Conservation (phyloP, 2,113 vertebrate genomes). For the Anarhynchus alexandrinus region DNA sequence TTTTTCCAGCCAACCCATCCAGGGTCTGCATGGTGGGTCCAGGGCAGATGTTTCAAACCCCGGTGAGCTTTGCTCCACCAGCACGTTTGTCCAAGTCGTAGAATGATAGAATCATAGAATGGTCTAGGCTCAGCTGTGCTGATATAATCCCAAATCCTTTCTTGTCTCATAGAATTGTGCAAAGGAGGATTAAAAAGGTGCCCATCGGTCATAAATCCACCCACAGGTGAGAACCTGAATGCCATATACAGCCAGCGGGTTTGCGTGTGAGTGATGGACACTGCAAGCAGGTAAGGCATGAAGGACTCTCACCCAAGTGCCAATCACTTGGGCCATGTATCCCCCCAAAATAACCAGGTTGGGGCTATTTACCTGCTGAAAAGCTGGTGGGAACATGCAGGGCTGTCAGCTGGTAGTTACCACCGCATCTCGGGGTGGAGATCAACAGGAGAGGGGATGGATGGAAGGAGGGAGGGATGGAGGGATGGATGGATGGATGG, state of each 20-base stretch:
- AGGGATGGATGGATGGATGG: not conserved
- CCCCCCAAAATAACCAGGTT: not conserved
- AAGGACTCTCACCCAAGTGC: not conserved
- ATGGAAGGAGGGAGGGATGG: not conserved
- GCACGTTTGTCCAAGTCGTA: not conserved
- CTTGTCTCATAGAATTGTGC: not conserved
- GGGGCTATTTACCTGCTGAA: not conserved
- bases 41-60: not conserved
- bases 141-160: not conserved
- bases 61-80: not conserved
- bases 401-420: not conserved
- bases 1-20: not conserved
- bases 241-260: accelerated
- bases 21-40: not conserved
- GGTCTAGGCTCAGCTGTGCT: too few species aligned
- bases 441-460: accelerated
- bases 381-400: not conserved
- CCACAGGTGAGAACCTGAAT: not conserved
- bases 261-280: not conserved
- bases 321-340: not conserved
- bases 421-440: not conserved
- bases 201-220: not conserved
- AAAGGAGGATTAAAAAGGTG: not conserved
- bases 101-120: too few species aligned
- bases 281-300: not conserved